Evolutionary conservation across 2,797 vertebrate species (phyloP).

Genomic region (Cossypha caffra): DNA sequence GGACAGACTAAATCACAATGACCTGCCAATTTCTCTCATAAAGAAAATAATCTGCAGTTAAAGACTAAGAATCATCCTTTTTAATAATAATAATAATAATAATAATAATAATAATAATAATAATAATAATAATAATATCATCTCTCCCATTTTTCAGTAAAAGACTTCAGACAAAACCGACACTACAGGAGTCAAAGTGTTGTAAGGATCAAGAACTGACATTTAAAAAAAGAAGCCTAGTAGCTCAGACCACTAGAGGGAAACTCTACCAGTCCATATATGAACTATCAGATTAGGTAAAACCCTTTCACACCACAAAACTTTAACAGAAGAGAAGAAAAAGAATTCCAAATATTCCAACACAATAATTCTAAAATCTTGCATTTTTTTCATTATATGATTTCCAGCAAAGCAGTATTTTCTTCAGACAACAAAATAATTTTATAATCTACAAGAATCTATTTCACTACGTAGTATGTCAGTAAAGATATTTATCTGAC

Average conservation of each 20-base stretch:
- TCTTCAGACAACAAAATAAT: neutral
- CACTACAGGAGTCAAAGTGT: neutral
- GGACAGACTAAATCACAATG: neutral
- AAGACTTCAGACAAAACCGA: neutral
- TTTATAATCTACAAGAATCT: neutral
- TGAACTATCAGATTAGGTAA: neutral
- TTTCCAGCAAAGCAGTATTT: neutral
- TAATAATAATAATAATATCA: too few species aligned
- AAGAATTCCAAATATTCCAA: neutral
- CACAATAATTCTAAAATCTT: neutral
- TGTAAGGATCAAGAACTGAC: neutral
- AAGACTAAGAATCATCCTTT: neutral
- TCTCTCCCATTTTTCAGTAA: neutral
- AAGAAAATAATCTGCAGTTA: neutral
- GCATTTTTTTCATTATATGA: neutral
- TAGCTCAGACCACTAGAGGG: constrained; percentile 9
- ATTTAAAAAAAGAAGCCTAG: neutral
- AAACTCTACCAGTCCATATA: neutral
- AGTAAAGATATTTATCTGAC: neutral
- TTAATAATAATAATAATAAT: neutral
- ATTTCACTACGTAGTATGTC: neutral
- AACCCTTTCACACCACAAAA: fast-evolving
- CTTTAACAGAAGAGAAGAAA: neutral
- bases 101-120: too few species aligned
- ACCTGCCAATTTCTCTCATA: neutral